phyloP scores from a whole-genome alignment of 64 coral and sea anemone genomes.

The Pachyseris speciosa region DNA sequence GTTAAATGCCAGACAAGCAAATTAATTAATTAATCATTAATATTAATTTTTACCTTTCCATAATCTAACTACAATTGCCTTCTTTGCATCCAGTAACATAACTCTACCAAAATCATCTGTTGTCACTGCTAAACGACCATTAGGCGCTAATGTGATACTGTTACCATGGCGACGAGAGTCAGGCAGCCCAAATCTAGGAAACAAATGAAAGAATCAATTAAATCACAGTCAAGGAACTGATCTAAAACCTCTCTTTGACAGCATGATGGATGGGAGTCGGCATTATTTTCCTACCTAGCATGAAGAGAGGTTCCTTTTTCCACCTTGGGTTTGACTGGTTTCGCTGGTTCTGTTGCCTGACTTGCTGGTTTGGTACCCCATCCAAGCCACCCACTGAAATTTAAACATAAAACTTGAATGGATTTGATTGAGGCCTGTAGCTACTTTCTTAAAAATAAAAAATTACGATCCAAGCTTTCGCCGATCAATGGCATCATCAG shows the following conservation, averaged over 20 bases:
- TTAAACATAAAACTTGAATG: neutral
- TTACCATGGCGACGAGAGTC: constrained; percentile 81
- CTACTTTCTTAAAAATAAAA: too few relatives aligned
- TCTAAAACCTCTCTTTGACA: neutral
- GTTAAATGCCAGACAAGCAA: too few relatives aligned
- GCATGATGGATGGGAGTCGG: neutral
- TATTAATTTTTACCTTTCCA: constrained; percentile 85
- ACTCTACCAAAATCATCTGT: constrained; percentile 99
- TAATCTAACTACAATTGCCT: constrained; percentile 86
- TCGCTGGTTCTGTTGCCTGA: constrained; percentile 66
- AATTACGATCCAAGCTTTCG: too few relatives aligned
- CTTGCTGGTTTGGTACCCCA: constrained; percentile 73
- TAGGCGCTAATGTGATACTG: constrained; percentile 89
- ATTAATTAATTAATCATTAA: neutral
- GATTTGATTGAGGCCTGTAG: too few relatives aligned
- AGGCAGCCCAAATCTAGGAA: constrained; percentile 86
- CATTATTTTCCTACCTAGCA: constrained; percentile 62
- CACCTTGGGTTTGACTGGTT: constrained; percentile 89
- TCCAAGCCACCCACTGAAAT: constrained; percentile 92
- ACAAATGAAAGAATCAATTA: neutral
- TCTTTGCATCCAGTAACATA: constrained; percentile 85
- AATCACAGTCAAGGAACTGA: neutral
- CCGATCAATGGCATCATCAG: too few relatives aligned
- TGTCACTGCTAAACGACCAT: constrained; percentile 89
- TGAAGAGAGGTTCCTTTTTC: constrained; percentile 87